phyloP scores from a whole-genome alignment of 2,888 invertebrate genomes.

The Scaptomyza caliginosa region DNA sequence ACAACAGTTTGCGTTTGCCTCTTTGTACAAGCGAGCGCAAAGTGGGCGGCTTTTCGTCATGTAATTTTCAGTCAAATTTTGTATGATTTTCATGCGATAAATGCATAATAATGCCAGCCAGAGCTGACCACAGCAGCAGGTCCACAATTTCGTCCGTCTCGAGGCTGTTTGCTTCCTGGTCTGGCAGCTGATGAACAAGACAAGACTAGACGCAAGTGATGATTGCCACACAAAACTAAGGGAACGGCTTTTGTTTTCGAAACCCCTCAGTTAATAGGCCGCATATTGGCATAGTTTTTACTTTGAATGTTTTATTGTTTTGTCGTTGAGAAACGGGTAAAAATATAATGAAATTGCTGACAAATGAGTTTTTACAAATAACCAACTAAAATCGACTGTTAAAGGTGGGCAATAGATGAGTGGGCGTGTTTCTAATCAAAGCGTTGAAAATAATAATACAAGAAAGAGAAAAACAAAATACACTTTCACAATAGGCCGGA shows the following conservation, averaged over 20 bases:
- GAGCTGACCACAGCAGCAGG: conserved; percentile 23
- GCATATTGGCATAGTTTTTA: conserved; percentile 14
- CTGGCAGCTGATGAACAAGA: conserved; percentile 14
- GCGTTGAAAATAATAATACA: conserved; percentile 1
- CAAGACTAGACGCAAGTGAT: conserved; percentile 5
- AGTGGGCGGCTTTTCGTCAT: conserved; percentile 63
- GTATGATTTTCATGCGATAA: conserved; percentile 67
- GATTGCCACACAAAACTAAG: conserved; percentile 21
- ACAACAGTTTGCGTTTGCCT: conserved; percentile 12
- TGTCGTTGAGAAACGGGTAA: conserved; percentile 1
- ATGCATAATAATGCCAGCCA: conserved; percentile 47
- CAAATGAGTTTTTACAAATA: conserved; percentile 7
- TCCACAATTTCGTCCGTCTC: neutral
- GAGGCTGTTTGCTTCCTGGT: conserved; percentile 44
- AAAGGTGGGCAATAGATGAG: conserved; percentile 3
- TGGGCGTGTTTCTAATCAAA: conserved; percentile 42
- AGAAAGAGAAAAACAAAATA: neutral
- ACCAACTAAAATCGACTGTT: conserved; percentile 1
- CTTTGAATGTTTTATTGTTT: conserved; percentile 35
- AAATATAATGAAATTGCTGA: conserved; percentile 10
- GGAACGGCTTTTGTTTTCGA: conserved; percentile 23
- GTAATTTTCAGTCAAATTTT: conserved; percentile 65
- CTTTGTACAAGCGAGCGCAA: conserved; percentile 20
- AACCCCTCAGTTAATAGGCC: conserved; percentile 12
- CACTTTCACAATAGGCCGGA: conserved; percentile 35